Percentiles rank a stretch among this genome's conserved stretches.
phyloP scores from a whole-genome alignment of 2,888 invertebrate species.

The Noctua pronuba region DNA sequence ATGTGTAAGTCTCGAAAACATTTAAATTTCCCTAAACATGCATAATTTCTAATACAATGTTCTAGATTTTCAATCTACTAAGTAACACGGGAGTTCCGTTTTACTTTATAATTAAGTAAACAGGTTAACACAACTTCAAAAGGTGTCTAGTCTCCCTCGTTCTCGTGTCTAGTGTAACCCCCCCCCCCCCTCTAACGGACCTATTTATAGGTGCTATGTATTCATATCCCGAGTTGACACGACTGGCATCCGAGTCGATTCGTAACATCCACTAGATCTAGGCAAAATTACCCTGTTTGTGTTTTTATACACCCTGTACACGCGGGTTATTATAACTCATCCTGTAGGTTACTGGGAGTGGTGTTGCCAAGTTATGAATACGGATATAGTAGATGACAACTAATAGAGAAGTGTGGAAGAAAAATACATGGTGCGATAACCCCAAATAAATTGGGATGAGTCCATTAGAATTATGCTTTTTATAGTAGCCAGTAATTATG shows the following conservation, averaged over 20 bases:
- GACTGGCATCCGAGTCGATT: conserved; percentile 48
- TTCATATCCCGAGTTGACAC: conserved; percentile 52
- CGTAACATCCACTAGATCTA: conserved; percentile 41
- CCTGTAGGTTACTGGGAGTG: conserved; percentile 29
- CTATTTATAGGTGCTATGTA: conserved; percentile 49
- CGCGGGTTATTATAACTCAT: conserved; percentile 28
- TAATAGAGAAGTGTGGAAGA: not conserved
- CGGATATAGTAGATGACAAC: not conserved
- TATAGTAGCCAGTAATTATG: not conserved
- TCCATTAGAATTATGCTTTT: no score
- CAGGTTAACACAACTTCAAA: conserved; percentile 20
- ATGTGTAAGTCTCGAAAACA: not conserved
- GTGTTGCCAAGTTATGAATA: conserved; percentile 34
- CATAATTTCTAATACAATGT: not conserved
- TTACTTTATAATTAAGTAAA: conserved; percentile 27
- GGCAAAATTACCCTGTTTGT: conserved; percentile 33
- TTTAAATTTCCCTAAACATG: not conserved
- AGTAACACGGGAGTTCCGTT: no score
- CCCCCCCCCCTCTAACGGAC: conserved; percentile 4
- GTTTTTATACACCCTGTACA: conserved; percentile 40
- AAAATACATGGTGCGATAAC: not conserved
- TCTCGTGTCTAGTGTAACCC: conserved; percentile 17
- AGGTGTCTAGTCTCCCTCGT: conserved; percentile 5
- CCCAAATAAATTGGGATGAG: not conserved
- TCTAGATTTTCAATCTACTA: not conserved